Conservation (phyloP, 2,113 vertebrate species). For the Arvicanthis niloticus region DNA sequence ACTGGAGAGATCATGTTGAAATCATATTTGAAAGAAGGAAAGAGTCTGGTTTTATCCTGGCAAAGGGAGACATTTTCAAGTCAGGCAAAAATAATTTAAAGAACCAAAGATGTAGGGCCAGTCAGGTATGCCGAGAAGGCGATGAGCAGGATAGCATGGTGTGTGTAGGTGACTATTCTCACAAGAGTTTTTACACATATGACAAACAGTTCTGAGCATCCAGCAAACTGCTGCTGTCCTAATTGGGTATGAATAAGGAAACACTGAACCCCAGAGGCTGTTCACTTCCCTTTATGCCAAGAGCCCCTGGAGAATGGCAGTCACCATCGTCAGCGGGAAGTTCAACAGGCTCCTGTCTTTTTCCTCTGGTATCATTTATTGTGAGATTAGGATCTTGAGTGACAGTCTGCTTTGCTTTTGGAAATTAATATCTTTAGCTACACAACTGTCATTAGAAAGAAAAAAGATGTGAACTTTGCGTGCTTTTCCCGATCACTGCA, state of each 20-base stretch:
- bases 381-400: conserved; percentile 74
- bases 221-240: not conserved
- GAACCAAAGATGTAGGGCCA: not conserved
- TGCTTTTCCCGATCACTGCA: conserved; percentile 77
- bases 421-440: conserved; percentile 73
- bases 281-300: not conserved
- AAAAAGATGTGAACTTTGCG: conserved; percentile 76
- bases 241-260: not conserved
- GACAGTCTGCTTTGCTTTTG: conserved; percentile 48
- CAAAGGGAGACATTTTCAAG: conserved; percentile 28
- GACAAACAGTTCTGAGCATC: conserved; percentile 19
- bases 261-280: not conserved
- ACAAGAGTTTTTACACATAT: not conserved
- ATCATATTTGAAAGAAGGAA: conserved; percentile 19
- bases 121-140: not conserved
- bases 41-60: not conserved
- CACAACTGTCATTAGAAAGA: conserved; percentile 61
- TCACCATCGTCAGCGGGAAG: not conserved
- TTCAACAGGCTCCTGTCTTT: not conserved
- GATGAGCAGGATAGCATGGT: not conserved
- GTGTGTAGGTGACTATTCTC: not conserved
- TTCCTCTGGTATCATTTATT: conserved; percentile 8
- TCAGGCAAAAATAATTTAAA: conserved; percentile 1
- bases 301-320: not conserved
- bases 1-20: not conserved